Percentiles rank a stretch among this genome's conserved stretches.
These are phyloP conservation scores for Pongo abelii DNA, from an alignment of 2,113 vertebrate genomes.

Conservation along the genomic window DNA sequence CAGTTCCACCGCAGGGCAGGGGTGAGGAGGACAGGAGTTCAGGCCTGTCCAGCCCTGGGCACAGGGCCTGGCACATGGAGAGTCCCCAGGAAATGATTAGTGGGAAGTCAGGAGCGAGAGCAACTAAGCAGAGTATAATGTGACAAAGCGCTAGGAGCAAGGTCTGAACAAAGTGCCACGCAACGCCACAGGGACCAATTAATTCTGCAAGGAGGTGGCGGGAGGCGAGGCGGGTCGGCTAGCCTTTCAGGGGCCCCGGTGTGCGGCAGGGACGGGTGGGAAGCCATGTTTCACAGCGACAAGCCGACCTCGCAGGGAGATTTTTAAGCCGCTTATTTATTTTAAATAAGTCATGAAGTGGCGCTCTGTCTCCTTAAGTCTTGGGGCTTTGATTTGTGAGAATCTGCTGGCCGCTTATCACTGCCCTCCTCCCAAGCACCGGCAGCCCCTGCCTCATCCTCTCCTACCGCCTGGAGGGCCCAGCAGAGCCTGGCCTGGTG, in stretches of 20 bases:
- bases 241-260: background rate
- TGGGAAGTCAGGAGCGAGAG: background rate
- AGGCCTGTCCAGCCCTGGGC: background rate
- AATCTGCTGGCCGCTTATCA: background rate
- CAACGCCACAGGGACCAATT: background rate
- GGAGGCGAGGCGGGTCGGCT: background rate
- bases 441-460: background rate
- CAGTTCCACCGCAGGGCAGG: background rate
- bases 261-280: accelerated
- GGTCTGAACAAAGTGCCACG: background rate
- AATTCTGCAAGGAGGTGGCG: slow-evolving; percentile 28
- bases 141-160: background rate
- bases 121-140: slow-evolving; percentile 25
- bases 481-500: accelerated
- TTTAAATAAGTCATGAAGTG: slow-evolving; percentile 59
- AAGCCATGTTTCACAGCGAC: background rate
- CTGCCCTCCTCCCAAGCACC: background rate
- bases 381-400: slow-evolving; percentile 53
- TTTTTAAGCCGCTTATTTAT: slow-evolving; percentile 62
- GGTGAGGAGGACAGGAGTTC: background rate
- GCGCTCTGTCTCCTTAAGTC: slow-evolving; percentile 1
- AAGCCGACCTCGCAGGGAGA: background rate
- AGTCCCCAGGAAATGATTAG: background rate
- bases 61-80: accelerated
- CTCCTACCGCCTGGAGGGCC: background rate